Conservation (phyloP, 2,888 invertebrate species). For the Dinocampus coccinellae region DNA sequence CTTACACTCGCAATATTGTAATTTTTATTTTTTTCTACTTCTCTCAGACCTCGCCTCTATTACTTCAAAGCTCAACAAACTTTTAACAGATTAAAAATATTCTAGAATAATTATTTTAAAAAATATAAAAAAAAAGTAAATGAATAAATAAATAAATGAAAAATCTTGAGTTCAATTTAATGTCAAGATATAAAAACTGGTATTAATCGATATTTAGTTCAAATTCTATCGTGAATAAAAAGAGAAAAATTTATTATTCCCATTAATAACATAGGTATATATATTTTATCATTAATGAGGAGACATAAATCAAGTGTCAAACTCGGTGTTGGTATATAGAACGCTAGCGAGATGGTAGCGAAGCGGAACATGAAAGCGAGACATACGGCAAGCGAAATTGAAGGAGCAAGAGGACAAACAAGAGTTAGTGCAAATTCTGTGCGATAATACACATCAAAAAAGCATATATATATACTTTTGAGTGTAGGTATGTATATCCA, state of each 20-base stretch:
- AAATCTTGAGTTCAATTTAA: too few species aligned
- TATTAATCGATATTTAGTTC: too few species aligned
- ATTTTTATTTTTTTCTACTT: not conserved
- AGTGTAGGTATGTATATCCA: constrained; percentile 25
- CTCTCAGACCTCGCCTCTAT: not conserved
- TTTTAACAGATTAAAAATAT: not conserved
- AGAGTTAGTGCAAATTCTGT: not conserved
- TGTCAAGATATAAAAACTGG: too few species aligned
- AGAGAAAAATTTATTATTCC: not conserved
- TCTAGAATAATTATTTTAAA: not conserved
- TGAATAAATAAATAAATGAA: too few species aligned
- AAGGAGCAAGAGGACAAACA: not conserved
- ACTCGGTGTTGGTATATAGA: not conserved
- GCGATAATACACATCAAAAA: not conserved
- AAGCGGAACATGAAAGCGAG: constrained; percentile 10
- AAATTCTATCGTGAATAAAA: too few species aligned
- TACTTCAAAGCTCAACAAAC: not conserved
- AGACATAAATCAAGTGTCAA: constrained; percentile 4
- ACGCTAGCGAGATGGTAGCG: constrained; percentile 19
- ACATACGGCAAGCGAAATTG: not conserved
- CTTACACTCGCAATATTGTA: too few species aligned
- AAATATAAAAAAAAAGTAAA: too few species aligned
- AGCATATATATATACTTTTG: constrained; percentile 22
- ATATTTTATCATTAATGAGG: not conserved
- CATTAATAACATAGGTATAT: not conserved